Evolutionary conservation across 2,888 invertebrate genomes (phyloP).

Genomic region (Leptopilina syphax): DNA sequence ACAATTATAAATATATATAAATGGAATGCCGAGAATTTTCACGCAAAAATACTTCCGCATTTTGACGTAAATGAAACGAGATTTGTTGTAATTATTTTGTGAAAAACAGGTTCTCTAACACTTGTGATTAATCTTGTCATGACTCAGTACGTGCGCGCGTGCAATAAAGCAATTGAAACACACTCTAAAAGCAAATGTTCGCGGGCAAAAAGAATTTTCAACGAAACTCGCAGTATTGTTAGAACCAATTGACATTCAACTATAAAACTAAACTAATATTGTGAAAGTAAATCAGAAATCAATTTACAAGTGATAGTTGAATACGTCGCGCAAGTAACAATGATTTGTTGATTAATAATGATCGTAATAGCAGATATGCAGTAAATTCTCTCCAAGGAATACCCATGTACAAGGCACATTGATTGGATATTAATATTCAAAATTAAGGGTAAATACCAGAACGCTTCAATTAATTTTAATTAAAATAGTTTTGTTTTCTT

Average conservation of each 20-base stretch:
- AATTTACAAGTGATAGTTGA: conserved; percentile 9
- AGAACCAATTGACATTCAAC: background rate
- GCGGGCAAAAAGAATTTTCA: background rate
- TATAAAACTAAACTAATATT: background rate
- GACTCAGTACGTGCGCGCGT: background rate
- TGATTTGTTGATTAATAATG: conserved; percentile 10
- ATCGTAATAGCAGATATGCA: conserved; percentile 1
- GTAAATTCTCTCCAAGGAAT: conserved; percentile 13
- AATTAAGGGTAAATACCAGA: conserved; percentile 12
- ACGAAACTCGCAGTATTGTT: background rate
- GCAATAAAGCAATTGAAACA: background rate
- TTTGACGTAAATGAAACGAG: too few species aligned
- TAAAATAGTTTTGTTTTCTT: too few species aligned
- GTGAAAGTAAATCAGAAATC: background rate
- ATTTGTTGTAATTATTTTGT: too few species aligned
- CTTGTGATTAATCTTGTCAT: background rate
- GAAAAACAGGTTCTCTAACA: conserved; percentile 2
- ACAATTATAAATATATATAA: too few species aligned
- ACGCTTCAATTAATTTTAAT: background rate
- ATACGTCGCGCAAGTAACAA: background rate
- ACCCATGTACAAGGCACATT: too few species aligned
- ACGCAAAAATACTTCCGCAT: too few species aligned
- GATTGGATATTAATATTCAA: conserved; percentile 6
- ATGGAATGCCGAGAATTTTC: too few species aligned
- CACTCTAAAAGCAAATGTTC: background rate